These are phyloP conservation scores for Schizothorax lantsangensis DNA, from an alignment of 2,797 vertebrate species.

Conservation along the genomic window DNA sequence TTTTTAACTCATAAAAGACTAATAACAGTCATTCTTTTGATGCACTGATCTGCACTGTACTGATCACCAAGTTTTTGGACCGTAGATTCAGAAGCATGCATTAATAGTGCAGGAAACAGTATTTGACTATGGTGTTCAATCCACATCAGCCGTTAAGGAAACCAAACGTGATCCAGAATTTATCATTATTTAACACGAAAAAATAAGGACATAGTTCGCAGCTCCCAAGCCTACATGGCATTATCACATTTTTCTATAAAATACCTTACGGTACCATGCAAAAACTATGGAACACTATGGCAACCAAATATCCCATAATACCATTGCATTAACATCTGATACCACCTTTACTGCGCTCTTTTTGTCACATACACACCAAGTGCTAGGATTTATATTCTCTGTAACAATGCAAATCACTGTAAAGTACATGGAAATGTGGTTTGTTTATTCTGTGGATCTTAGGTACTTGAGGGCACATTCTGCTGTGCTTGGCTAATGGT, in stretches of 20 bases:
- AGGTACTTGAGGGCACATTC: constrained; percentile 42
- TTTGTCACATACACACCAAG: constrained; percentile 7
- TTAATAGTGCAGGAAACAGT: neutral
- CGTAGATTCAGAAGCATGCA: neutral
- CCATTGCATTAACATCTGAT: neutral
- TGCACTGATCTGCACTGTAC: neutral
- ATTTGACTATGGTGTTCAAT: neutral
- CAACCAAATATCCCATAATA: neutral
- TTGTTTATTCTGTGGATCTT: constrained; percentile 17
- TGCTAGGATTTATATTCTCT: neutral
- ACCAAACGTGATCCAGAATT: neutral
- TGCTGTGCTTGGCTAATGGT: constrained; percentile 29
- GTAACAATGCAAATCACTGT: constrained; percentile 47
- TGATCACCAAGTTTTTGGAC: neutral
- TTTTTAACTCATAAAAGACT: neutral
- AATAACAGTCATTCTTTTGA: neutral
- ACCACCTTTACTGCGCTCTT: neutral
- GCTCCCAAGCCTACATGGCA: neutral
- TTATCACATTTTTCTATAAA: neutral
- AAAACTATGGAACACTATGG: neutral
- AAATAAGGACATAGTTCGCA: neutral
- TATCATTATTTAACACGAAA: neutral
- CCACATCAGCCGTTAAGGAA: neutral
- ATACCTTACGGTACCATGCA: neutral
- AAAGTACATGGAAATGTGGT: constrained; percentile 48